phyloP scores from a whole-genome alignment of 2,888 invertebrate genomes.

The Dascillus cervinus region DNA sequence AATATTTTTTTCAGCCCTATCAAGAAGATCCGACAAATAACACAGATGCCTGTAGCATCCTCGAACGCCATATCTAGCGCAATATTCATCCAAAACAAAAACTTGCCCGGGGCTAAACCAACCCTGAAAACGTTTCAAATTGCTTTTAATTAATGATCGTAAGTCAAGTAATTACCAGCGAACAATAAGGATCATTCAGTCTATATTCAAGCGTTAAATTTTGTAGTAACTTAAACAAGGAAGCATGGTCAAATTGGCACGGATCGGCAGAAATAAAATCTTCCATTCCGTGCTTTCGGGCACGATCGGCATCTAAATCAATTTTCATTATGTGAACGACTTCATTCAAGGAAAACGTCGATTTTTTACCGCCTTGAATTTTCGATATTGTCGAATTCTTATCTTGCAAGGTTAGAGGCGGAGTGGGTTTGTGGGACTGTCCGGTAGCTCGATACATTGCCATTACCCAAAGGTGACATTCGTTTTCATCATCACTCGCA shows the following conservation, averaged over 20 bases:
- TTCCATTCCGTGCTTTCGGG: slow-evolving; percentile 98
- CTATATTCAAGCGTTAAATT: slow-evolving; percentile 90
- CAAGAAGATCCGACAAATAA: slow-evolving; percentile 90
- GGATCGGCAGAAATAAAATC: slow-evolving; percentile 99
- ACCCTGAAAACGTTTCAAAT: slow-evolving; percentile 56
- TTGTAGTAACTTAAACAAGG: slow-evolving; percentile 86
- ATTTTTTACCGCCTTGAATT: slow-evolving; percentile 74
- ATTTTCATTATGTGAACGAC: slow-evolving; percentile 12
- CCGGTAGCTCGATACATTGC: slow-evolving; percentile 99
- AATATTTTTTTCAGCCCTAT: slow-evolving; percentile 82
- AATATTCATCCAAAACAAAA: slow-evolving; percentile 96
- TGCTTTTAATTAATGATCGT: not conserved
- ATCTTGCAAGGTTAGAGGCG: slow-evolving; percentile 70
- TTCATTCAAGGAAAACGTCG: slow-evolving; percentile 31
- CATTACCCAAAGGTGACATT: slow-evolving; percentile 98
- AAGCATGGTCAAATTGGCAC: slow-evolving; percentile 92
- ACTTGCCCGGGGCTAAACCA: slow-evolving; percentile 99
- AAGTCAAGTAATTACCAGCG: slow-evolving; percentile 60
- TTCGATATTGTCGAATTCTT: slow-evolving; percentile 81
- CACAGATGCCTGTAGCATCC: slow-evolving; percentile 95
- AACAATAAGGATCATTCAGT: slow-evolving; percentile 96
- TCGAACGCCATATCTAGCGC: slow-evolving; percentile 93
- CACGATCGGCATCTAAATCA: slow-evolving; percentile 84
- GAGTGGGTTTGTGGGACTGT: slow-evolving; percentile 97
- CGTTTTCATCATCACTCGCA: slow-evolving; percentile 95